Evolutionary conservation across 64 coral and sea anemone species (phyloP), one percentile per base, ranked within the genome.

Genomic region (Montipora cactus): DNA sequence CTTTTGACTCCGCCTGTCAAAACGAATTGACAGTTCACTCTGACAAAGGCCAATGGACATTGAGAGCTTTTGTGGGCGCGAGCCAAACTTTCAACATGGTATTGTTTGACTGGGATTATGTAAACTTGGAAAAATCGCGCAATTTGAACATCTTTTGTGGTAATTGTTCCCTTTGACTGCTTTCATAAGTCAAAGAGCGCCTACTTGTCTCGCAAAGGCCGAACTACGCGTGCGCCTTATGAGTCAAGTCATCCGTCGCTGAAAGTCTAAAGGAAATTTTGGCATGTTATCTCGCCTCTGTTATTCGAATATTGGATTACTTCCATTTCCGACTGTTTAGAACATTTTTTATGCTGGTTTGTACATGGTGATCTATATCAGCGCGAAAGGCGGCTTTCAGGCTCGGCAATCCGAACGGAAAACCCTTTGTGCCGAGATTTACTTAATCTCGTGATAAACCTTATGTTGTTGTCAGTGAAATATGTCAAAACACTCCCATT

Each of bases 21-120:
- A 80, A 78, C 78, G 93, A 97, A 93, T 98, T 98, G 96, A 98
- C 96, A 95, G 89, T 80, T 88, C 85, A 76, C 80, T 75, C 19
- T 57, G 81, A 93, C 92, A 98, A 92, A 98, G 67, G 88, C 96
- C 96, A 98, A 91, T 98, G 96, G 53, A 95, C 78, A 98, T 98
- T 67, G 89, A 98, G 84, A 89, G 92, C 79, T 81, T 95, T 98
- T 98, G 96, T 98, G 28, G 81, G 73, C 81, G 84, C 90, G 79
- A 92, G 91, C 94, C 89, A 89, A 92, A 94, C 96, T 93, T 93
- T 91, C 90, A 91, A 90, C 82, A 76, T 48, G n/a, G 57, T 21
- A 91, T 98, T 98, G 96, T 98, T 92, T 90, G 75, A 37, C 55
- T 77, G 80, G 75, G 96, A 95, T 98, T 98, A 98, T 98, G 95